phyloP scores from a whole-genome alignment of 2,113 vertebrate genomes.

The Malurus melanocephalus region DNA sequence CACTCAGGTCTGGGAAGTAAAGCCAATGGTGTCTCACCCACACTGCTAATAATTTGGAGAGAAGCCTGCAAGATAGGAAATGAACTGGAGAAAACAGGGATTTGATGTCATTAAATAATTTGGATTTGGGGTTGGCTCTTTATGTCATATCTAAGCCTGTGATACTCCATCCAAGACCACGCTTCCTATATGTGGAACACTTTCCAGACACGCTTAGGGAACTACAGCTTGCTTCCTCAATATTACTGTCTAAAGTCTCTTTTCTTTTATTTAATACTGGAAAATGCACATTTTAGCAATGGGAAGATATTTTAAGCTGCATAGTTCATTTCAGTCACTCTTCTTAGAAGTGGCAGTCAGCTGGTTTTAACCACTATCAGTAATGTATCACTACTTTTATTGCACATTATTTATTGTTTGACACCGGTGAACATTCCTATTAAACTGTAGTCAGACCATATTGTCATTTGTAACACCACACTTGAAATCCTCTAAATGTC shows the following conservation, averaged over 20 bases:
- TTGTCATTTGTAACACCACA: not conserved
- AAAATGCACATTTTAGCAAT: not conserved
- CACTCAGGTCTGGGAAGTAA: not conserved
- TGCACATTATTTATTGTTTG: not conserved
- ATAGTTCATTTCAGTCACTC: not conserved
- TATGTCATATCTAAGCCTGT: not conserved
- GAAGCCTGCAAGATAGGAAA: not conserved
- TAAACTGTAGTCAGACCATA: not conserved
- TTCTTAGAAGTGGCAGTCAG: not conserved
- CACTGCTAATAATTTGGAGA: not conserved
- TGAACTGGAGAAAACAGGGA: not conserved
- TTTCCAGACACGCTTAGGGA: not conserved
- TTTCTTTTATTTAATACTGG: not conserved
- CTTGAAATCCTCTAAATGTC: not conserved
- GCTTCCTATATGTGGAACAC: rapidly evolving
- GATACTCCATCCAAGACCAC: not conserved
- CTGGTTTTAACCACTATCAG: not conserved
- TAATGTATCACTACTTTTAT: not conserved
- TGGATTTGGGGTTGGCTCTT: not conserved
- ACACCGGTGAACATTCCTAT: not conserved
- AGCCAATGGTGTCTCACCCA: not conserved
- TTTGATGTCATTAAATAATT: not conserved
- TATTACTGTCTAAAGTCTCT: not conserved
- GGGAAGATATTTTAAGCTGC: not conserved
- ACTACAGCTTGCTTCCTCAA: not conserved